Evolutionary conservation across 2,113 vertebrate genomes (phyloP), one percentile per base, ranked within the genome.

Genomic region (Proteles cristata): DNA sequence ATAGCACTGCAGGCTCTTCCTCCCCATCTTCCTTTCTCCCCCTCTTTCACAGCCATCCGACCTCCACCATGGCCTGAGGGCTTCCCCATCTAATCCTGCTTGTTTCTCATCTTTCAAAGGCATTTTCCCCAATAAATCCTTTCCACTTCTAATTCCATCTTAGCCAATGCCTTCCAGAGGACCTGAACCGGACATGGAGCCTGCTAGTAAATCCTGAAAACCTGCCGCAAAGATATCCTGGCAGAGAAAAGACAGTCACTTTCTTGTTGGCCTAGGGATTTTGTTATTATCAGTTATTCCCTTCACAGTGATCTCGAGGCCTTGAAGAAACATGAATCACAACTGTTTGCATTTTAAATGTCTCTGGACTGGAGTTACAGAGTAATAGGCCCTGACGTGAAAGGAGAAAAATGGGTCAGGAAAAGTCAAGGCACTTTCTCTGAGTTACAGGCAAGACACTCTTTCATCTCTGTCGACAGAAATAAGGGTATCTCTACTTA

Each of bases 351-450:
- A 86, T 77, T 82, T 86, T 83, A 77, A 93, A 81, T 50, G 69
- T 39, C 65, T 68, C 45, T 76, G 53, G 23, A 39, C 17, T 85
- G 9, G 23, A 83, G 68, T 80, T 74, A 74, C 3, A 84, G 19
- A 82, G 55, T 45, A 77, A 82, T 11, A 63, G 1, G 55, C 21
- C 14, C 53, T 55, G 17, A 69, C 6, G 58, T 28, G 11, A 88
- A 65, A 61, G 84, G 68, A 97, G 48, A 68, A n/a, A 48, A 58
- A 53, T 63, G 33, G 31, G 45, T 45, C 77, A 90, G 61, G 66
- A 79, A 55, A 61, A 33, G 21, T 16, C 48, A 69, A 11, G 28
- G 28, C 2, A 31, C 11, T 86, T 68, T 86, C 33, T 81, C 39
- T 15, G 55, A 65, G 7, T 80, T 45, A 69, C 0, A 69, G 53